Conservation (phyloP, 2,113 vertebrate species). For the Vulpes lagopus region DNA sequence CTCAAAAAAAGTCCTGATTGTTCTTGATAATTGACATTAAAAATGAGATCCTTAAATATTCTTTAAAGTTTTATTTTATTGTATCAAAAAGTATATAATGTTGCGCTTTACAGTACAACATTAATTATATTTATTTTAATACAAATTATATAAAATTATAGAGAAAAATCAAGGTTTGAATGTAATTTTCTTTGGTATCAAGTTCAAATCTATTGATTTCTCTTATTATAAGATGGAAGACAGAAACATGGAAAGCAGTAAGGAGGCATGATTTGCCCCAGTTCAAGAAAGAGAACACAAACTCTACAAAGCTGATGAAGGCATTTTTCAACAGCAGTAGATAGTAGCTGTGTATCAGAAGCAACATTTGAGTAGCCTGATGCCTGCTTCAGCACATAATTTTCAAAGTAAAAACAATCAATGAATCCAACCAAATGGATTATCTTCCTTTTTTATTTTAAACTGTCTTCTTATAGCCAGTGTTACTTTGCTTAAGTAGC, state of each 20-base stretch:
- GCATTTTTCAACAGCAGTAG: rapidly evolving
- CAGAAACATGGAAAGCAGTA: neutral
- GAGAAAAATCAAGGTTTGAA: neutral
- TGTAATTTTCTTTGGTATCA: neutral
- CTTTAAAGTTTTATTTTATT: neutral
- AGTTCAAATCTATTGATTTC: neutral
- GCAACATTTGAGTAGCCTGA: neutral
- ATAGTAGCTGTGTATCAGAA: neutral
- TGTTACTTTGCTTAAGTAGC: neutral
- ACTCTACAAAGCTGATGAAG: neutral
- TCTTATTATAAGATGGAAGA: neutral
- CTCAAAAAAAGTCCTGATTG: neutral
- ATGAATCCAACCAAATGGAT: neutral
- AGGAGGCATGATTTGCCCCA: neutral
- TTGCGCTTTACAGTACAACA: neutral
- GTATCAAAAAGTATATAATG: neutral
- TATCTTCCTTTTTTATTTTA: neutral
- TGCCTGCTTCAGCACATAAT: neutral
- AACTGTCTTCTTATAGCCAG: neutral
- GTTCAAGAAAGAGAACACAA: neutral
- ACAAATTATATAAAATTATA: neutral
- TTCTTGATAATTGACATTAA: neutral
- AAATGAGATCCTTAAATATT: neutral
- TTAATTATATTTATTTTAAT: neutral
- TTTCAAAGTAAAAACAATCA: slow-evolving; percentile 18